Evolutionary conservation across 2,113 vertebrate genomes (phyloP).

Genomic region (Vireo altiloquus): DNA sequence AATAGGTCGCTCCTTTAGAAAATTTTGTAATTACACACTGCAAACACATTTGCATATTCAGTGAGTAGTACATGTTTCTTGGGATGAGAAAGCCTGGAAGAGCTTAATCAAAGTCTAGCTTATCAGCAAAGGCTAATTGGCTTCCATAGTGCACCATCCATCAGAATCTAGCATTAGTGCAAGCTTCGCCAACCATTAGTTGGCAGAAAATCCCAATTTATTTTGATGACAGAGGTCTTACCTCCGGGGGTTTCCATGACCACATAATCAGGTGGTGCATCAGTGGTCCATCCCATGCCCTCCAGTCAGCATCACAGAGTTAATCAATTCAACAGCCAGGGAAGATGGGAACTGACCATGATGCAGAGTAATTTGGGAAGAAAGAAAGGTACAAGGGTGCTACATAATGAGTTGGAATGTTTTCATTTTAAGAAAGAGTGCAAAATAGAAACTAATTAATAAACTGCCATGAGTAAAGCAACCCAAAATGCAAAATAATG

Average conservation of each 20-base stretch:
- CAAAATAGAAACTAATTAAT: slow-evolving; percentile 46
- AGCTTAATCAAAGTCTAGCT: slow-evolving; percentile 54
- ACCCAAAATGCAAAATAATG: slow-evolving; percentile 28
- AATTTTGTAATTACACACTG: slow-evolving; percentile 45
- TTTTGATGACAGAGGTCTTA: slow-evolving; percentile 68
- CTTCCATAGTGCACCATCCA: slow-evolving; percentile 38
- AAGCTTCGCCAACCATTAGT: slow-evolving; percentile 71
- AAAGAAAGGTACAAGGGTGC: background rate
- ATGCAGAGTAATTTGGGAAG: slow-evolving; percentile 4
- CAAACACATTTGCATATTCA: slow-evolving; percentile 52
- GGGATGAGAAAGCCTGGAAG: background rate
- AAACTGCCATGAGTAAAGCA: slow-evolving; percentile 10
- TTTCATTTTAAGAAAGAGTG: background rate
- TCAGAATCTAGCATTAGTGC: slow-evolving; percentile 40
- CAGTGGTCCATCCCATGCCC: slow-evolving; percentile 49
- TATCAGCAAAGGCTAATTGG: slow-evolving; percentile 56
- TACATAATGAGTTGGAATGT: background rate
- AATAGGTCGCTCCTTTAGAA: slow-evolving; percentile 21
- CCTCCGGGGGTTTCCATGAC: slow-evolving; percentile 68
- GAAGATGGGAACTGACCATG: background rate
- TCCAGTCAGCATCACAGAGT: slow-evolving; percentile 54
- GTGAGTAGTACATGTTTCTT: slow-evolving; percentile 22
- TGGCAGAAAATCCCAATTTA: slow-evolving; percentile 76
- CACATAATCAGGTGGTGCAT: slow-evolving; percentile 71
- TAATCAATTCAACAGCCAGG: slow-evolving; percentile 47